Evolutionary conservation across 1,140 invertebrate species (phyloP).

Genomic region (Drosophila littoralis): DNA sequence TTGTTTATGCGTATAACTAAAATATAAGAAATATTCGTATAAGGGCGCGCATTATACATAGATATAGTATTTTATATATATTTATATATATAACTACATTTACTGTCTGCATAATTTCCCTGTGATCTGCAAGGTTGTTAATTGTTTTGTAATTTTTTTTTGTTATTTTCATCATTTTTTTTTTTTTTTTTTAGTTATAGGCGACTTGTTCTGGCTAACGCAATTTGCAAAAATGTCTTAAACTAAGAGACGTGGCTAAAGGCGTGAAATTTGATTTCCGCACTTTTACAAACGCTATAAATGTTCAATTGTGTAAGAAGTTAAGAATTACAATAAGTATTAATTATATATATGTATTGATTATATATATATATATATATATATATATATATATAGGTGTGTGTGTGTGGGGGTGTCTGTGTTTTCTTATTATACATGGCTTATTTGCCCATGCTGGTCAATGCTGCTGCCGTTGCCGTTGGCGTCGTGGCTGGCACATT

Average conservation of each 20-base stretch:
- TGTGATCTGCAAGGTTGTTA: conserved; percentile 38
- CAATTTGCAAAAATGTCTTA: conserved; percentile 59
- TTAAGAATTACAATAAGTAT: conserved; percentile 69
- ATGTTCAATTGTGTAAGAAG: conserved; percentile 73
- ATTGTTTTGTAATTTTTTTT: conserved; percentile 11
- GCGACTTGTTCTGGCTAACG: conserved; percentile 50
- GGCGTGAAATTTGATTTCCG: conserved; percentile 84
- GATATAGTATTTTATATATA: conserved; percentile 10
- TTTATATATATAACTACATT: conserved; percentile 26
- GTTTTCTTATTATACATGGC: conserved; percentile 31
- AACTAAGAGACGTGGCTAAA: conserved; percentile 76
- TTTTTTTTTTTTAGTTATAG: conserved; percentile 32
- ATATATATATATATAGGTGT: background rate
- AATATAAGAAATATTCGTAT: conserved; percentile 23
- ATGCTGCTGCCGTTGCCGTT: conserved; percentile 28
- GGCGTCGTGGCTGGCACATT: conserved; percentile 47
- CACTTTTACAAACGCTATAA: conserved; percentile 70
- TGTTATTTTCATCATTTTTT: conserved; percentile 1
- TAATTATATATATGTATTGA: conserved; percentile 41
- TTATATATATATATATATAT: conserved; percentile 28
- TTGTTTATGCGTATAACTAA: conserved; percentile 26
- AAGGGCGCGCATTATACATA: conserved; percentile 16
- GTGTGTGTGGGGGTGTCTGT: conserved; percentile 1
- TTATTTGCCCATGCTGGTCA: conserved; percentile 68
- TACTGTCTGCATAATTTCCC: conserved; percentile 26